Percentiles rank a stretch among this genome's conserved stretches.
Conservation (phyloP, 2,113 vertebrate genomes). For the Gallinago undulata region DNA sequence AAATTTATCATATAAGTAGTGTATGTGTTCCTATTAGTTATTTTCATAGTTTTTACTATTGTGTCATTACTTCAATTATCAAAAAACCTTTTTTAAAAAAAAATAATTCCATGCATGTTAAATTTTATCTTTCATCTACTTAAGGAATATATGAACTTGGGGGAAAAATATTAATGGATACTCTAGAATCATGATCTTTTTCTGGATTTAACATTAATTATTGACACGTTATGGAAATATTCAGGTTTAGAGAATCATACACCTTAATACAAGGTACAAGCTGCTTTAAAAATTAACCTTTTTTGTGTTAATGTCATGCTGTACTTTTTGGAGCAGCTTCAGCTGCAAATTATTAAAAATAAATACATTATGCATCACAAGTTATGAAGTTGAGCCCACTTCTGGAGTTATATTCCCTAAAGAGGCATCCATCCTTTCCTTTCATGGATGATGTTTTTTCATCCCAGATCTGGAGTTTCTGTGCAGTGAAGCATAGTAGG, state of each 20-base stretch:
- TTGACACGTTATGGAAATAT: not conserved
- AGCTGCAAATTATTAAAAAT: not conserved
- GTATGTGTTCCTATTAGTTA: not conserved
- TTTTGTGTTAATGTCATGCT: not conserved
- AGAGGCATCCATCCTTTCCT: not conserved
- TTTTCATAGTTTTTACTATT: not conserved
- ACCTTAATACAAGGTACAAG: not conserved
- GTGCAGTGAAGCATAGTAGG: not conserved
- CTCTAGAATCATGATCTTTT: not conserved
- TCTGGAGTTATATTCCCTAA: not conserved
- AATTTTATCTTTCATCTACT: not conserved
- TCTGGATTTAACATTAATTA: not conserved
- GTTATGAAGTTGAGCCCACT: not conserved
- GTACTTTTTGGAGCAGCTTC: not conserved
- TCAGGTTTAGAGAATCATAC: not conserved
- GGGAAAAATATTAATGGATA: not conserved
- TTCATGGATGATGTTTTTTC: not conserved
- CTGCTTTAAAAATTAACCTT: not conserved
- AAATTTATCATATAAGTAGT: not conserved
- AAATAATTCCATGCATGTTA: not conserved
- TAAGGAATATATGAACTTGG: not conserved
- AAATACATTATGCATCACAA: not conserved
- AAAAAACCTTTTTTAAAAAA: not conserved
- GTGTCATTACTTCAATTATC: not conserved
- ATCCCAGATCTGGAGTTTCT: not conserved